phyloP scores from a whole-genome alignment of 1,140 invertebrate genomes.

The Tetranychus urticae region DNA sequence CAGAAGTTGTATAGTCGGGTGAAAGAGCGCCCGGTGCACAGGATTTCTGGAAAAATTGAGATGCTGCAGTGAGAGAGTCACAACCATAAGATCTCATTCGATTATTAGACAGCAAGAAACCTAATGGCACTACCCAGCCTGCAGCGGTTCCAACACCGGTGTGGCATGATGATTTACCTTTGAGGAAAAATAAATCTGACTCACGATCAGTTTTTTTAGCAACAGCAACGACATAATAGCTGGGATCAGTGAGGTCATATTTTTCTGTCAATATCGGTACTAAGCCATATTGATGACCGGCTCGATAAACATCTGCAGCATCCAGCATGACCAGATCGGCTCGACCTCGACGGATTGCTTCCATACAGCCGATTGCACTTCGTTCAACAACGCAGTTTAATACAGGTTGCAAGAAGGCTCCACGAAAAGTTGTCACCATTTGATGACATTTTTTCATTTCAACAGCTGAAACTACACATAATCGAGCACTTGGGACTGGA shows the following conservation, averaged over 20 bases:
- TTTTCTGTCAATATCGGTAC: slow-evolving; percentile 71
- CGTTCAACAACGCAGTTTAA: slow-evolving; percentile 59
- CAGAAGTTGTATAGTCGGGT: slow-evolving; percentile 26
- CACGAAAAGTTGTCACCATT: slow-evolving; percentile 73
- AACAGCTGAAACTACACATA: slow-evolving; percentile 70
- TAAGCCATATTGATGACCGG: slow-evolving; percentile 44
- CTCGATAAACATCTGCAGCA: slow-evolving; percentile 78
- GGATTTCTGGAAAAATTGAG: slow-evolving; percentile 57
- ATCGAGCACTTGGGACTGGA: slow-evolving; percentile 44
- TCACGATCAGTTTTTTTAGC: slow-evolving; percentile 60
- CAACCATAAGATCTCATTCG: slow-evolving; percentile 80
- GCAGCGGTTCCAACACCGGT: slow-evolving; percentile 71
- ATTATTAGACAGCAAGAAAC: slow-evolving; percentile 70
- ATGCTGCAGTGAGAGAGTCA: slow-evolving; percentile 59
- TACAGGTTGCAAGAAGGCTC: slow-evolving; percentile 62
- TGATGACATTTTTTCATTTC: slow-evolving; percentile 77
- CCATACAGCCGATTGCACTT: slow-evolving; percentile 73
- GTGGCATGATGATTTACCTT: slow-evolving; percentile 67
- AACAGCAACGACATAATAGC: slow-evolving; percentile 84
- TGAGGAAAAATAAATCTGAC: slow-evolving; percentile 65
- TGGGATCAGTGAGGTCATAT: slow-evolving; percentile 53
- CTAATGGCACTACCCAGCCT: slow-evolving; percentile 83
- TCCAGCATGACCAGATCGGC: slow-evolving; percentile 76
- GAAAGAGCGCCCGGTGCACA: slow-evolving; percentile 28
- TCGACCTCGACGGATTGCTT: slow-evolving; percentile 25